Conservation (phyloP, 2,113 vertebrate genomes). For the Clarias gariepinus region DNA sequence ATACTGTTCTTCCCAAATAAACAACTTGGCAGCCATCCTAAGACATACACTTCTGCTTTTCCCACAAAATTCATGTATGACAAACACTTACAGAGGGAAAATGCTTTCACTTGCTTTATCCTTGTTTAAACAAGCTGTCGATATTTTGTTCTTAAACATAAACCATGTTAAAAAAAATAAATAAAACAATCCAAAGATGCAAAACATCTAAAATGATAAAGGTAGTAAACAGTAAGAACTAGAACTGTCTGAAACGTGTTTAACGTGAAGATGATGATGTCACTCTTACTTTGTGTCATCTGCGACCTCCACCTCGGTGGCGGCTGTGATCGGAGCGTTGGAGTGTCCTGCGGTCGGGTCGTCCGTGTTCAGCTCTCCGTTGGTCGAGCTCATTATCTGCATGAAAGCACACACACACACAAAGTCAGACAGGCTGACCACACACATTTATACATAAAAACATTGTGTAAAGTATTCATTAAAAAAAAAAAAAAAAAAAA, state of each 20-base stretch:
- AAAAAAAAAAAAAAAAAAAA: not conserved
- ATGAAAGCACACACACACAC: constrained; percentile 39
- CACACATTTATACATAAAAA: not conserved
- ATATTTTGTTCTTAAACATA: no score
- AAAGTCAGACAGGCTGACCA: not conserved
- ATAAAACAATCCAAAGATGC: not conserved
- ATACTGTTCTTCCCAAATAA: no score
- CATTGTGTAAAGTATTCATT: no score
- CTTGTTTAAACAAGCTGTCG: no score
- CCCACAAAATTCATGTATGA: no score
- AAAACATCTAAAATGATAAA: not conserved
- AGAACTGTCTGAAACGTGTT: not conserved
- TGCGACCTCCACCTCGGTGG: constrained; percentile 92
- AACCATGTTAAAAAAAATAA: no score
- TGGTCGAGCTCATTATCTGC: constrained; percentile 96
- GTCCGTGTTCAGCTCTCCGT: constrained; percentile 94
- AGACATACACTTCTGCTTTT: no score
- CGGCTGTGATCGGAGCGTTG: constrained; percentile 95
- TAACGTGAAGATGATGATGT: not conserved
- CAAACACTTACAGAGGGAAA: no score
- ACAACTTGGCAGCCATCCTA: no score
- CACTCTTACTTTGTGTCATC: constrained; percentile 92
- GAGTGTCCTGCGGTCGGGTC: constrained; percentile 96
- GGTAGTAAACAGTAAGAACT: no score
- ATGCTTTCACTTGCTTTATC: no score